Conservation (phyloP, 2,888 invertebrate species). For the Baccha elongata region DNA sequence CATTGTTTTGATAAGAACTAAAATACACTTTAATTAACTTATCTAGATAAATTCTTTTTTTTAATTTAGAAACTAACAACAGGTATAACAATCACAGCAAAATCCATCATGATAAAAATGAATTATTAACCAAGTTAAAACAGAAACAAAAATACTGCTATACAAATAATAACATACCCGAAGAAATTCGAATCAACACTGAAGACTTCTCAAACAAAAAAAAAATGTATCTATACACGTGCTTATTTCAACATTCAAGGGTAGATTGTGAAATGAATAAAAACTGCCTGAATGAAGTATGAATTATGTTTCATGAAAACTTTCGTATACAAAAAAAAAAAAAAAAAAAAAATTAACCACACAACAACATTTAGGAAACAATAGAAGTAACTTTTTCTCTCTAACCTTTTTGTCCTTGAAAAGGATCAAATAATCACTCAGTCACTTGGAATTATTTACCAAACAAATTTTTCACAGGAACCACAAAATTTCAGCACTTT, state of each 20-base stretch:
- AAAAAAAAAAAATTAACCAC: background rate
- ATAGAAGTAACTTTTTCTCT: background rate
- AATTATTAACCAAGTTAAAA: background rate
- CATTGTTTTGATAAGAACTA: conserved; percentile 22
- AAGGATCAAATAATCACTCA: background rate
- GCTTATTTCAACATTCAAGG: background rate
- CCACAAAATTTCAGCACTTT: background rate
- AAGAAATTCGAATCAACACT: background rate
- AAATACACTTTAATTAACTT: conserved; percentile 10
- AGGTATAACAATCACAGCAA: background rate
- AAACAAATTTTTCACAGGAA: background rate
- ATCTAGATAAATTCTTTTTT: background rate
- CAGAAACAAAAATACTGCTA: background rate
- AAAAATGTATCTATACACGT: background rate
- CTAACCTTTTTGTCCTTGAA: background rate
- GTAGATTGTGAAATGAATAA: too few species aligned
- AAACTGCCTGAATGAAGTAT: too few species aligned
- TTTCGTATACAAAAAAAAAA: too few species aligned
- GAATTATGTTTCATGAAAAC: too few species aligned
- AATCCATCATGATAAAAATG: background rate
- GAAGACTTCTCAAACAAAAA: background rate
- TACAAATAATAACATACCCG: background rate
- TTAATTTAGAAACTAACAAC: background rate
- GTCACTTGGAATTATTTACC: background rate
- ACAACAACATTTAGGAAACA: too few species aligned